Base-by-base conservation (phyloP, 1,140 invertebrate species). In the Harlomillsia oculata region DNA sequence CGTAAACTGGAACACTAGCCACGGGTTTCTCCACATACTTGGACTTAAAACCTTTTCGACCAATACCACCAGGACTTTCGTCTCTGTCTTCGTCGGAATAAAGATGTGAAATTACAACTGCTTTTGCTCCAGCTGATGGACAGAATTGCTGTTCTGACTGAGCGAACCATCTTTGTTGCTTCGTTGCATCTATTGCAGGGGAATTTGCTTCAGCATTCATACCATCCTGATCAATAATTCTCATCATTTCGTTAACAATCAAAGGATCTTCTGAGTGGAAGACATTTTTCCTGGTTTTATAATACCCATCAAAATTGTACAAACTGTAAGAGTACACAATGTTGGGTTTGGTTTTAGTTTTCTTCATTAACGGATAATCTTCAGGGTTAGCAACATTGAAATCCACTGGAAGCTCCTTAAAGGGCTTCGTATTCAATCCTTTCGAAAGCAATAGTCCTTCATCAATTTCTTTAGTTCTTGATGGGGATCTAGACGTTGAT, bases 61-160 rank as follows among this genome's bases (percentile, higher is more conserved):
- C 9, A 14, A 18, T 43, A 51, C 25, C 45, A 13, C 32, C 44
- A 16, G 62, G 30, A 34, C 50, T 48, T 21, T 63, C 51, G 0
- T 64, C 59, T 32, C 29, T 39, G 49, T 65, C 63, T 36, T 66
- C 65, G 20, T 66, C 65, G 1, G 58, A 62, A 20, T 65, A 65
- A 28, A 65, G 45, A 51, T 65, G 63, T 9, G 63, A 65, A 43
- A 65, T 65, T 16, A 62, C 32, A 23, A 65, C 43, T 23, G 43
- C 49, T 34, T 61, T 61, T 1, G 52, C 41, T 11, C 63, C 63
- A 21, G 59, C 56, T 1, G 54, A 46, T 9, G 59, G 63, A 43
- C 63, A 61, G 28, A 61, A 65, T 2, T 26, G 13, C 32, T 53
- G 51, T 26, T 53, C 53, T 16, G 44, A 37, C 2, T 25, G 20